A percentile compares a stretch with the other conserved stretches of the same genome.
These are phyloP conservation scores for Chiridota heheva DNA, from an alignment of 35 echinoderm and acorn worm species.

Conservation along the genomic window DNA sequence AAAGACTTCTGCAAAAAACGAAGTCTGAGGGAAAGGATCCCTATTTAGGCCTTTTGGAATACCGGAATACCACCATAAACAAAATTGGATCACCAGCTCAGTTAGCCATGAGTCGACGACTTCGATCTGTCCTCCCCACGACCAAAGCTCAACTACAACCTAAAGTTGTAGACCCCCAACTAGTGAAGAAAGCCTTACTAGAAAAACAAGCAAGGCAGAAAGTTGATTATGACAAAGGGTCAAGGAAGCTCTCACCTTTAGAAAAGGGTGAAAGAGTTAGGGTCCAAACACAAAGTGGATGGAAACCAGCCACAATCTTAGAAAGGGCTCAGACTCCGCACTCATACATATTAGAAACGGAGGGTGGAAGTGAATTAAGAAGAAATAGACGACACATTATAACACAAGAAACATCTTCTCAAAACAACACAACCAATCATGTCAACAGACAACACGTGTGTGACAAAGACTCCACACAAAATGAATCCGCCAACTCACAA, in stretches of 20 bases:
- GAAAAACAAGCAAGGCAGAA: slow-evolving; percentile 8
- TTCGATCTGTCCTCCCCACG: not conserved
- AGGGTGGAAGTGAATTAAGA: slow-evolving; percentile 11
- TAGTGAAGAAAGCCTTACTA: not conserved
- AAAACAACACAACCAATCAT: too few relatives aligned
- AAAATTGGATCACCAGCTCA: slow-evolving; percentile 18
- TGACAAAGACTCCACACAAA: too few relatives aligned
- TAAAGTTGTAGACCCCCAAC: not conserved
- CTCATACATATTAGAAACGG: slow-evolving; percentile 2
- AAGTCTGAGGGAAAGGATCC: slow-evolving; percentile 17
- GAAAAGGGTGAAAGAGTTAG: not conserved
- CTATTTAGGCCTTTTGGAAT: slow-evolving; percentile 29
- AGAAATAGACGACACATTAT: slow-evolving; percentile 28
- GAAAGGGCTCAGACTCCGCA: not conserved
- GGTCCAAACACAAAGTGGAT: not conserved
- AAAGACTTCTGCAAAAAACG: slow-evolving; percentile 9
- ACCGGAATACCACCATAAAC: slow-evolving; percentile 13
- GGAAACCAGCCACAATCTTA: slow-evolving; percentile 5
- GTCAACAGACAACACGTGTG: too few relatives aligned
- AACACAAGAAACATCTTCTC: too few relatives aligned
- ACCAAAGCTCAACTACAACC: not conserved
- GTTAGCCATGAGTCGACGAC: not conserved
- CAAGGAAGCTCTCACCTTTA: not conserved
- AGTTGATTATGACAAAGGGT: not conserved
- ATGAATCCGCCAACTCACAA: too few relatives aligned